phyloP scores from a whole-genome alignment of 2,113 vertebrate species.

The Pithys albifrons region DNA sequence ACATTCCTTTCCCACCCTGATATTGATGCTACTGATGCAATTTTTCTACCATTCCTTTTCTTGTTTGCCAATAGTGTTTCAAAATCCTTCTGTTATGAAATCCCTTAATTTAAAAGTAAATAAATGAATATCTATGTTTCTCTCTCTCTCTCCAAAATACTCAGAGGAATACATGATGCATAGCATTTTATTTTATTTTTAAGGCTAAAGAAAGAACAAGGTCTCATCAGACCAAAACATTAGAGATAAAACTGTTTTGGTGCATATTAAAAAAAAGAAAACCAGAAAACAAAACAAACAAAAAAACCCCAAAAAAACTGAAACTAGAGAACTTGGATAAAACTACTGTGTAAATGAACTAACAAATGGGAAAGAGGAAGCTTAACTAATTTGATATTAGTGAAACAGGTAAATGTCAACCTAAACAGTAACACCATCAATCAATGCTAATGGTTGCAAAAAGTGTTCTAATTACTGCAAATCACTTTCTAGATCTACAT shows the following conservation, averaged over 20 bases:
- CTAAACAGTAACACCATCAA: not conserved
- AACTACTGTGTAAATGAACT: not conserved
- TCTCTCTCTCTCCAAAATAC: not conserved
- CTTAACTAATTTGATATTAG: not conserved
- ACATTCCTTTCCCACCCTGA: not conserved
- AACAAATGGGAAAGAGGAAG: not conserved
- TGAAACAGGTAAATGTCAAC: not conserved
- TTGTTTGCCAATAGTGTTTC: not conserved
- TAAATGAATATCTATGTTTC: not conserved
- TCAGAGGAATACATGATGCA: not conserved
- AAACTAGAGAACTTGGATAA: not conserved
- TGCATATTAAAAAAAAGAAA: not conserved
- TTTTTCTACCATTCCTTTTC: not conserved
- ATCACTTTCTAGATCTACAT: not conserved
- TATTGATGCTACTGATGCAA: not conserved
- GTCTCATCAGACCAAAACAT: not conserved
- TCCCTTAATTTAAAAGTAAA: not conserved
- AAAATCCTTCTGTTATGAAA: not conserved
- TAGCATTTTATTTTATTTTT: not conserved
- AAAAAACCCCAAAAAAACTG: fast-evolving
- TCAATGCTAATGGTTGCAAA: not conserved
- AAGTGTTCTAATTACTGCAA: not conserved
- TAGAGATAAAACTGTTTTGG: not conserved
- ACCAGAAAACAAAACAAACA: no score
- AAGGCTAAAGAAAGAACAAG: not conserved